Evolutionary conservation across 2,113 vertebrate species (phyloP).

Genomic region (Otis tarda): DNA sequence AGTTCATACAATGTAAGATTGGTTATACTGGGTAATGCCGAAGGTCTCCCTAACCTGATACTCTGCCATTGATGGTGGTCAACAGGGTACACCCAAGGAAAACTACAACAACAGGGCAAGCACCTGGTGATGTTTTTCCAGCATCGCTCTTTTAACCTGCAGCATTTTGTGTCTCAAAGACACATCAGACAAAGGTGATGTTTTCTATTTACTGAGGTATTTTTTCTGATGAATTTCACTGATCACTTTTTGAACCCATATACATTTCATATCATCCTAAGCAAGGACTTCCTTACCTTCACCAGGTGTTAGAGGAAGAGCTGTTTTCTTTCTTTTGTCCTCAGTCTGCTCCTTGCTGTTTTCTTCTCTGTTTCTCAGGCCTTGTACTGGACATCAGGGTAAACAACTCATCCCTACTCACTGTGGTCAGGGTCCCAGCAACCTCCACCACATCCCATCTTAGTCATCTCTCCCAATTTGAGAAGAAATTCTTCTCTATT

Average conservation of each 20-base stretch:
- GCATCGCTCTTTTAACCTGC: background rate
- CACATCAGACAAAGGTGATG: background rate
- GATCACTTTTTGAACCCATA: background rate
- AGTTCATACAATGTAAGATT: background rate
- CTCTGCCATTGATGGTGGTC: background rate
- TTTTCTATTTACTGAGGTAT: background rate
- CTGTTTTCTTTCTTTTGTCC: background rate
- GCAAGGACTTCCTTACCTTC: background rate
- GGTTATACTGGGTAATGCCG: background rate
- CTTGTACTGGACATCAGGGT: background rate
- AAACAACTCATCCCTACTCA: background rate
- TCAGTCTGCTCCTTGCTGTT: background rate
- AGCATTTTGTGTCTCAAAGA: background rate
- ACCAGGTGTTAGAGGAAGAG: background rate
- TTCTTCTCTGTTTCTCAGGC: background rate
- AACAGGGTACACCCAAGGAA: background rate
- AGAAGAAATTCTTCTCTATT: background rate
- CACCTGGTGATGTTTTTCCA: background rate
- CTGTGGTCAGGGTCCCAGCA: background rate
- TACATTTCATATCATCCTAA: background rate
- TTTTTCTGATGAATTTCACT: background rate
- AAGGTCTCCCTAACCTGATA: background rate
- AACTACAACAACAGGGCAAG: background rate
- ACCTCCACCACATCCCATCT: background rate
- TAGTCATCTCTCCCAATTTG: background rate